A percentile compares a stretch with the other conserved stretches of the same genome.
Conservation (phyloP, 2,797 vertebrate genomes). For the Tokudaia muenninki region DNA sequence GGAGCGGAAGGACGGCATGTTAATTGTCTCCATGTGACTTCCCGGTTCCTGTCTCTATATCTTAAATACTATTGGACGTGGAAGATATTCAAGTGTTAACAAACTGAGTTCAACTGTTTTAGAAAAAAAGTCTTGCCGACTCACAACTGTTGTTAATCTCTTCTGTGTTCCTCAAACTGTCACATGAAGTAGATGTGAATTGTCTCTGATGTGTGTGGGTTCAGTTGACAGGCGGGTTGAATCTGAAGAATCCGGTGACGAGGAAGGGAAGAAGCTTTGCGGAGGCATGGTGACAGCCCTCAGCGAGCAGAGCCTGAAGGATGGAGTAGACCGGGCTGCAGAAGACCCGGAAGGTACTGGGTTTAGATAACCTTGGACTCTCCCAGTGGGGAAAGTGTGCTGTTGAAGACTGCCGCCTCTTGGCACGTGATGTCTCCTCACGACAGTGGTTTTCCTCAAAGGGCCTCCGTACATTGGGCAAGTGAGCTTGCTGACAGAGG, state of each 20-base stretch:
- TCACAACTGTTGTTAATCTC: neutral
- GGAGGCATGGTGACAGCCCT: slow-evolving; percentile 92
- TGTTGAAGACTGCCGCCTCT: neutral
- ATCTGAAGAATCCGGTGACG: slow-evolving; percentile 98
- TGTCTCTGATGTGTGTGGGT: slow-evolving; percentile 60
- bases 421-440: fast-evolving
- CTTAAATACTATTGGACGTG: neutral
- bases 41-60: neutral
- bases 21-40: neutral
- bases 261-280: slow-evolving; percentile 94
- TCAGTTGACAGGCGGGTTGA: slow-evolving; percentile 96
- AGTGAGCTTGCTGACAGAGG: fast-evolving
- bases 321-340: slow-evolving; percentile 85
- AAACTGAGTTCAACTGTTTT: neutral
- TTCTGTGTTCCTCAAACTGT: neutral
- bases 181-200: neutral
- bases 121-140: neutral
- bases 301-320: slow-evolving; percentile 89
- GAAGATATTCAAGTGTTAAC: neutral
- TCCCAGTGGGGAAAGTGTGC: fast-evolving
- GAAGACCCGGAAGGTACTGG: slow-evolving; percentile 85
- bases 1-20: neutral
- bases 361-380: fast-evolving
- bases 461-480: fast-evolving
- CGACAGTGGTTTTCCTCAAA: neutral